Evolutionary conservation across 1,140 invertebrate species (phyloP), one percentile per base, ranked within the genome.

Genomic region (Cotesia typhae): DNA sequence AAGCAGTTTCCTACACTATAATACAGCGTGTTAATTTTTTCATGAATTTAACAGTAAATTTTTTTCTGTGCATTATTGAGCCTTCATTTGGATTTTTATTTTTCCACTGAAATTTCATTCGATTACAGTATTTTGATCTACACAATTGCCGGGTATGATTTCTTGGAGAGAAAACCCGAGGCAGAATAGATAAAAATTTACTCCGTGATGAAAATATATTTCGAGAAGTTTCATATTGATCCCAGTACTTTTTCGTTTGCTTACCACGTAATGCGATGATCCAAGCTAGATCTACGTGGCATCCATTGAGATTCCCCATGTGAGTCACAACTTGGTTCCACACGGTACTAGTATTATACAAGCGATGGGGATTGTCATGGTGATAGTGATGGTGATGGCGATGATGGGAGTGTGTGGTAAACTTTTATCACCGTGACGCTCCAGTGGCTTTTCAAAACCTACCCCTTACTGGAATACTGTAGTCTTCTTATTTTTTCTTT

Each of bases 251-350:
- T 70, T 70, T 37, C 51, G 59, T 28, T 70, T 70, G 59, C 68
- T 70, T 41, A 70, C 59, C 60, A 70, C 69, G 69, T 70, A 64
- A 70, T 51, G 38, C 59, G 20, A 70, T 70, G 47, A 70, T 70
- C 69, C 68, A 17, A 12, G 47, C 14, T n/a, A 70, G 17, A 70
- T 70, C 69, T 70, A 51, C 38, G 67, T 69, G 20, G 69, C 59
- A 70, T 61, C 57, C 60, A 70, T 70, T 70, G 69, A 70, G 41
- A 70, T 70, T 70, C 69, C 41, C 28, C 20, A 63, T 41, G 57
- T 53, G 41, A 52, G 69, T 47, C 47, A 70, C 59, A 64, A 60
- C 36, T 69, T 69, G 10, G 41, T 60, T 41, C 28, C 28, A 28
- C 28, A 28, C 7, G 41, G 41, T 47, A 9, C 6, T 47, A 47